These are phyloP conservation scores for Caenorhabditis tropicalis DNA, from an alignment of 1,140 invertebrate species.

Conservation along the genomic window DNA sequence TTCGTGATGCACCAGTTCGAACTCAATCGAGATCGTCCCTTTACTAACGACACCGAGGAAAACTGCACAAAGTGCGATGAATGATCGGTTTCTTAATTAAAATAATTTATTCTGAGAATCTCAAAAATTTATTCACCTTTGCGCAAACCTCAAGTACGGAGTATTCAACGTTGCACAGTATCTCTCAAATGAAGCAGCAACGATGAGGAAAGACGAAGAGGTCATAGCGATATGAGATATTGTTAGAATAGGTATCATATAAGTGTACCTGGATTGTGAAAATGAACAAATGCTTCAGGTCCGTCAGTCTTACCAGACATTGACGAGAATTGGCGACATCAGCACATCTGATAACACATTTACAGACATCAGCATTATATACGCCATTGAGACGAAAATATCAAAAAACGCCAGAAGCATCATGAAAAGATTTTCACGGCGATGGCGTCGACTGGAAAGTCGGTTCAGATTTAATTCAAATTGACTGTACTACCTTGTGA, in stretches of 20 bases:
- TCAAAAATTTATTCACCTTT: slow-evolving; percentile 44
- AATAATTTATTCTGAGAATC: background rate
- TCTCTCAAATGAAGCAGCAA: slow-evolving; percentile 68
- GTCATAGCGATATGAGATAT: slow-evolving; percentile 70
- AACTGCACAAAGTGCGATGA: slow-evolving; percentile 62
- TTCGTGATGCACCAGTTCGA: slow-evolving; percentile 61
- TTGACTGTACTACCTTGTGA: slow-evolving; percentile 58
- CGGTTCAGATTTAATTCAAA: too few species aligned
- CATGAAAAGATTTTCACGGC: slow-evolving; percentile 65
- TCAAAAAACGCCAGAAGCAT: slow-evolving; percentile 69
- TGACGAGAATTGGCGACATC: slow-evolving; percentile 59
- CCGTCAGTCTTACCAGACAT: slow-evolving; percentile 61
- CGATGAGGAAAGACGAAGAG: slow-evolving; percentile 67
- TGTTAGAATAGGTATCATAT: slow-evolving; percentile 69
- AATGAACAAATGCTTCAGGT: too few species aligned
- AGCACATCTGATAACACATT: slow-evolving; percentile 67
- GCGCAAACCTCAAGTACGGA: slow-evolving; percentile 49
- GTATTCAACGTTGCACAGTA: slow-evolving; percentile 64
- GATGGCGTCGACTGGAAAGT: slow-evolving; percentile 59
- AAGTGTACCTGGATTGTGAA: slow-evolving; percentile 60
- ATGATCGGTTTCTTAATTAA: slow-evolving; percentile 58
- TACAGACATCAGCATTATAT: slow-evolving; percentile 68
- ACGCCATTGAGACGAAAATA: slow-evolving; percentile 66
- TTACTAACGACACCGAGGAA: slow-evolving; percentile 67
- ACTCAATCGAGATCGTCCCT: slow-evolving; percentile 67